Base-by-base conservation (phyloP, 2,888 invertebrate species). In the Rhorus exstirpatorius region DNA sequence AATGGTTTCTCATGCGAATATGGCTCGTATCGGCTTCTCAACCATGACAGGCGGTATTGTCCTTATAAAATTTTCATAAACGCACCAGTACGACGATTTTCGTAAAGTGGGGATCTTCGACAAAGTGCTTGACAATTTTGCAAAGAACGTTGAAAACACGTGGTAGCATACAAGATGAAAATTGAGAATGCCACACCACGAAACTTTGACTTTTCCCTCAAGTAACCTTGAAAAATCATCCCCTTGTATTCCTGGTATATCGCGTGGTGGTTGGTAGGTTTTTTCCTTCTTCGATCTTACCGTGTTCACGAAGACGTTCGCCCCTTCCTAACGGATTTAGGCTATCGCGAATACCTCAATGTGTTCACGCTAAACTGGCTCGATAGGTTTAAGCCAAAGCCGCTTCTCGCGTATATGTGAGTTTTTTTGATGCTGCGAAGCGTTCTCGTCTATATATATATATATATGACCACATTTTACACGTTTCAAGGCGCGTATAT, bases 361-460 rank as follows among this genome's bases (percentile, higher is more conserved):
- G 61, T 67, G 61, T 67, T 82, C 75, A 60, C 79, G 79, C 65
- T 79, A 79, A 82, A 82, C 79, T 75, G 67, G 44, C 46, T 53
- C 60, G 51, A 60, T 75, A 79, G 70, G 79, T 75, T 82, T 61
- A 71, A 79, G 74, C 68, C 55, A 51, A 75, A 75, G 81, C 68
- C 55, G 70, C 55, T 68, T 44, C 31, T 77, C 44, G 2, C 14
- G 26, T 19, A 10, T 46, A n/a, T 31, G 21, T n/a, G 24, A 38
- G 38, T 51, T 12, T 17, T 31, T 24, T 63, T n/a, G 61, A 35
- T 26, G 41, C 51, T 61, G 17, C 55, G 55, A 38, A 46, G 61
- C n/a, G n/a, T 60, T 19, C 24, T 60, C 46, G 61, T 71, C 17
- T 58, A 19, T 65, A 12, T 60, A 26, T 41, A 63, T 41, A 38